Base-by-base conservation (phyloP, 2,113 vertebrate species). In the Cryptomyrus ogoouensis region DNA sequence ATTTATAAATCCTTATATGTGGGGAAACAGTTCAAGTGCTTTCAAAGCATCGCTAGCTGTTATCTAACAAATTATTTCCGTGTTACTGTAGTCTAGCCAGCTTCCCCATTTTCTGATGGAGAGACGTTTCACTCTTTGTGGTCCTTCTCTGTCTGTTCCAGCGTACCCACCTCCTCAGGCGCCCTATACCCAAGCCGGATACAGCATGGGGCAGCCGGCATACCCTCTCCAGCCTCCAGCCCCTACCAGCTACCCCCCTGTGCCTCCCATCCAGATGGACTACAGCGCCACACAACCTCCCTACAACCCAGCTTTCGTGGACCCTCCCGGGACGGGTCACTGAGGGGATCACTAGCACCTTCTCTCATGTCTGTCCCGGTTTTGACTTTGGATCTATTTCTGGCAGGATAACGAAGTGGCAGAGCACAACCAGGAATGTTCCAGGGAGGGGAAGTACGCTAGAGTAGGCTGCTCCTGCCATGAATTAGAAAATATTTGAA, bases 271-370 rank as follows among this genome's bases (percentile, higher is more conserved):
- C 35, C 27, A 56, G 1, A 27, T 91, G 24, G 83, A 91, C 74
- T 95, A 94, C 85, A 92, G 24, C 7, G 9, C 89, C 3, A 94
- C 89, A 90, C 97, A 97, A 91, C 97, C 96, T 7, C 97, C 98
- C 0, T 99, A 97, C 95, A 98, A 99, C 93, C 98, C 98, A 0
- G 96, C 96, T 39, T 99, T 94, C 27, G 6, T 97, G 93, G 96
- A 97, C 53, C 92, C 95, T 80, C 95, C 96, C 7, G 95, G 96
- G 94, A 93, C 93, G 13, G 92, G 90, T 80, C 96, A 96, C 91
- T 92, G 93, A 95, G 92, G 80, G 50, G 27, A 80, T 62, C 21
- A 24, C 4, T 24, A 8, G 53, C 53, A 58, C 21, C 7, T 7
- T n/a, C 56, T 58, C 31, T 27, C n/a, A 27, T 66, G 62, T 66